A percentile compares a stretch with the other conserved stretches of the same genome.
Evolutionary conservation across 2,113 vertebrate species (phyloP).

Genomic region (Cryptotis parvus): DNA sequence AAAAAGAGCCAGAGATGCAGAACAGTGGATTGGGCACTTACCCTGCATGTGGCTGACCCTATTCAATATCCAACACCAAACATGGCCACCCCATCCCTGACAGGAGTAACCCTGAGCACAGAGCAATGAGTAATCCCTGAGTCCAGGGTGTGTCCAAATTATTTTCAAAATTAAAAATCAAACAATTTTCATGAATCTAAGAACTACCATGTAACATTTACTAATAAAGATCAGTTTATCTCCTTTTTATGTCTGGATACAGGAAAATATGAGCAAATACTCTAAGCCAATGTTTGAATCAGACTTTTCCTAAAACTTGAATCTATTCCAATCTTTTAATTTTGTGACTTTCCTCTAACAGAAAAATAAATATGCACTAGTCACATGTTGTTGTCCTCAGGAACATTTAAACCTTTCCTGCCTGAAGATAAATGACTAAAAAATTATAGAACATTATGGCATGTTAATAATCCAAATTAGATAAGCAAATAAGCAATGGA

Average conservation of each 20-base stretch:
- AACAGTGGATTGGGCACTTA: no score
- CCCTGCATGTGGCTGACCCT: no score
- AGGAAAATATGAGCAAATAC: neutral
- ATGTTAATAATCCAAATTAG: slow-evolving; percentile 75
- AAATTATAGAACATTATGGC: slow-evolving; percentile 57
- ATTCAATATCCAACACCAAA: no score
- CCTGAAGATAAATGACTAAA: slow-evolving; percentile 62
- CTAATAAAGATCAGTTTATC: neutral
- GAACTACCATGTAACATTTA: neutral
- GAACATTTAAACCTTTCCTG: slow-evolving; percentile 60
- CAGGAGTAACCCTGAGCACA: no score
- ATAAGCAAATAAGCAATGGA: slow-evolving; percentile 58
- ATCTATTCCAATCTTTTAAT: slow-evolving; percentile 33
- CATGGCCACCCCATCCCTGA: no score
- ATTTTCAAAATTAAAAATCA: neutral
- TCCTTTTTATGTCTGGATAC: neutral
- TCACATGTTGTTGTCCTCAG: neutral
- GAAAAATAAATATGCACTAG: slow-evolving; percentile 23
- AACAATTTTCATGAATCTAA: neutral
- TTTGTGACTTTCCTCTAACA: slow-evolving; percentile 48
- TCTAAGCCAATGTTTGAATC: neutral
- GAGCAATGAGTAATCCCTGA: no score
- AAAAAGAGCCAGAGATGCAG: no score
- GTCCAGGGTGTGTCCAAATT: no score
- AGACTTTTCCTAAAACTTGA: neutral